phyloP scores from a whole-genome alignment of 2,113 vertebrate species.

The Cephalophus harveyi region DNA sequence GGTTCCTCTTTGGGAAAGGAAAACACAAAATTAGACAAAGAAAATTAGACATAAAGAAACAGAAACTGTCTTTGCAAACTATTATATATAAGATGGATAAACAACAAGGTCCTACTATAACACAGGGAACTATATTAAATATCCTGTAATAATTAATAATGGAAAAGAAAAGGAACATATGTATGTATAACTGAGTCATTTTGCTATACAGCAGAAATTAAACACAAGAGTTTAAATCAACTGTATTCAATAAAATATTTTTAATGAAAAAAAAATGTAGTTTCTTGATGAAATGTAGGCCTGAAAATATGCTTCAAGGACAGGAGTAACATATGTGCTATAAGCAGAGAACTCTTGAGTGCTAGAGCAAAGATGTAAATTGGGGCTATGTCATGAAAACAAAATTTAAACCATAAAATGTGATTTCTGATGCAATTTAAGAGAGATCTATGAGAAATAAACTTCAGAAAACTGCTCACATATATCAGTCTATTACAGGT shows the following conservation, averaged over 20 bases:
- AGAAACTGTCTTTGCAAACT: background rate
- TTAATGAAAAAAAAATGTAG: background rate
- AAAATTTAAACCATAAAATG: slow-evolving; percentile 69
- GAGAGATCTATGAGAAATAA: slow-evolving; percentile 63
- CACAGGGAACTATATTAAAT: background rate
- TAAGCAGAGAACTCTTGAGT: background rate
- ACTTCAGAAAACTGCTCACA: slow-evolving; percentile 59
- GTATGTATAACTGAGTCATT: background rate
- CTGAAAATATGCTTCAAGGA: background rate
- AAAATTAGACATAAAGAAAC: too few species aligned
- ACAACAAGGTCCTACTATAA: background rate
- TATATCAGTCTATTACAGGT: slow-evolving; percentile 62
- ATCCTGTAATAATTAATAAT: background rate
- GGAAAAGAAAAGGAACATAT: background rate
- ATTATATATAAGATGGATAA: background rate
- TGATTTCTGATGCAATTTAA: slow-evolving; percentile 56
- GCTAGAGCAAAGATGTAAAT: slow-evolving; percentile 33
- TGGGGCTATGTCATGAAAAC: slow-evolving; percentile 67
- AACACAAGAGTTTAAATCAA: background rate
- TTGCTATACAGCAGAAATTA: background rate
- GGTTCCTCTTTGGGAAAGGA: background rate
- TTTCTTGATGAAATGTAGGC: background rate
- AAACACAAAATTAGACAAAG: slow-evolving; percentile 2
- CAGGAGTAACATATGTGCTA: background rate
- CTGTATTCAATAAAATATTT: background rate